Evolutionary conservation across 2,797 vertebrate genomes (phyloP), one percentile per base, ranked within the genome.

Genomic region (Borostomias antarcticus): DNA sequence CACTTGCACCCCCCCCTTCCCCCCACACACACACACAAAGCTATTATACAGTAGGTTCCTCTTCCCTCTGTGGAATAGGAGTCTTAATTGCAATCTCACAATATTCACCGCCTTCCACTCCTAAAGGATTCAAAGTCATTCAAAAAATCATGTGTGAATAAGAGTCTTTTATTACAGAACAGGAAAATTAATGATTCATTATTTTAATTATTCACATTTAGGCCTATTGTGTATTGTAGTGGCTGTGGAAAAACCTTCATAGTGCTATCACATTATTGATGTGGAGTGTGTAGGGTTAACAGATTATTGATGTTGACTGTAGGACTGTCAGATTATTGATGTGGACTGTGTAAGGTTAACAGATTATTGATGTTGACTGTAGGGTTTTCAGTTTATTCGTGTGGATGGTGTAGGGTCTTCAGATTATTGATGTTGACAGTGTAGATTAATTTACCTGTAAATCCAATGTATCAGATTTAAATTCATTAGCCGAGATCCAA

Each of bases 21-120:
- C n/a, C n/a, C n/a, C n/a, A 28, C 17, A 33, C 29, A 62, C 66
- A 45, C 23, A 43, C 19, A 37, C 25, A 54, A 64, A 30, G 57
- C 66, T 80, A 79, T 85, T 69, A 74, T 66, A n/a, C n/a, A n/a
- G n/a, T n/a, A 77, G 60, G 48, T 26, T 17, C 32, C 62, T 76
- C 62, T 74, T 66, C 71, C 72, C 71, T 62, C 65, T 66, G 23
- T 45, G 51, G 74, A 78, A 73, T 61, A 56, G n/a, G 47, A 35
- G 62, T 25, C 40, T 66, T 70, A 66, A 82, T 79, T 78, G 74
- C 45, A 68, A 61, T 67, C 62, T 47, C 58, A n/a, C 60, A 21
- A 53, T 59, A 74, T 50, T 81, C 65, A 80, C 66, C 75, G 67
- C 57, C 67, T 19, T 62, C 65, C 60, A 58, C 29, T 45, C 62